Evolutionary conservation across 2,888 invertebrate species (phyloP), one percentile per base, ranked within the genome.

Genomic region (Drosophila demipolita): DNA sequence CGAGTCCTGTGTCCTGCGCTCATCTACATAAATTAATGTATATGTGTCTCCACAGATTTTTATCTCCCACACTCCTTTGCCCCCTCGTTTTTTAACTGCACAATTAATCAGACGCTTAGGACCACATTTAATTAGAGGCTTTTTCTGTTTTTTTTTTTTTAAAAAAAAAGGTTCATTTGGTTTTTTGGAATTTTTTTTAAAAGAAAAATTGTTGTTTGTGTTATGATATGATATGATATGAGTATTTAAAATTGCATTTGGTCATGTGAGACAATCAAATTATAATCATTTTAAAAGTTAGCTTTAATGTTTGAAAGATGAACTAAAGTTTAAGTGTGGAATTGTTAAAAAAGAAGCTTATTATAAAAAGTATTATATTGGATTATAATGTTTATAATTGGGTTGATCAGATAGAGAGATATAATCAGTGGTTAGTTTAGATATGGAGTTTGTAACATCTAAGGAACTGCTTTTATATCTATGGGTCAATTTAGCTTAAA

Each of bases 31-130:
- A 79, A 68, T 75, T 79, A 75, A 75, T 79, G 29, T 50, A 58
- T 15, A 57, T 66, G 77, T 66, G 64, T 75, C 86, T 75, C 78
- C 67, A 59, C 54, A 83, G 79, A 83, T 54, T 82, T 67, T 36
- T 29, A 53, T 61, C 71, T 42, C 70, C 45, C 36, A 32, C 64
- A 49, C 54, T 7, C 53, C 48, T 63, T 9, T n/a, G 15, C 15
- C 15, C 54, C 40, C 57, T 66, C 66, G 61, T 32, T 78, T 74
- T 80, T 80, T 75, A 85, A 88, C 82, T 75, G 82, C 73, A 80
- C 85, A 85, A 85, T 85, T 85, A 85, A 85, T 85, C 88, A 85
- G 79, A 60, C 73, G 80, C 69, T 75, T 81, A 73, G 85, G 79
- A 76, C 69, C 83, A 75, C 88, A 73, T 85, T 85, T 85, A 85